These are phyloP conservation scores for Enteromius unitaeniatus DNA, from an alignment of 2,797 vertebrate species.

Conservation along the genomic window DNA sequence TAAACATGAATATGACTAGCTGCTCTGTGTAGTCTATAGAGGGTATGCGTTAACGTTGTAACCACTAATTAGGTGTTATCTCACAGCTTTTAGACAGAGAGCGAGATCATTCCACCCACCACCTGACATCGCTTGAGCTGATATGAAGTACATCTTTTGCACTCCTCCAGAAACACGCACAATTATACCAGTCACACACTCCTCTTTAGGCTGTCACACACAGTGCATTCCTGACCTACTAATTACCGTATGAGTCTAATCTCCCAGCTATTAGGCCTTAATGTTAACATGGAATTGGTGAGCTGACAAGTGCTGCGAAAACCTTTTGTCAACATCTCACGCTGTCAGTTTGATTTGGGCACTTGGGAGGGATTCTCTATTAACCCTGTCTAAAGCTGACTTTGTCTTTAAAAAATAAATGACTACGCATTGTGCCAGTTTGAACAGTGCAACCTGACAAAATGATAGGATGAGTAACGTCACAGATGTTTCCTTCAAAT, in stretches of 20 bases:
- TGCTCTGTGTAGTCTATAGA: slow-evolving; percentile 4
- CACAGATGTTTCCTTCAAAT: background rate
- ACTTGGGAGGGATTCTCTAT: background rate
- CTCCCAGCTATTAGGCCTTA: slow-evolving; percentile 11
- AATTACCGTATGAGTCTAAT: slow-evolving; percentile 4
- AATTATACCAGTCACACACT: slow-evolving; percentile 13
- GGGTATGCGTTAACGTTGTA: background rate
- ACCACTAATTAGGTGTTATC: slow-evolving; percentile 26
- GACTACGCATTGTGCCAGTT: background rate
- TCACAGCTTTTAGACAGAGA: slow-evolving; percentile 23
- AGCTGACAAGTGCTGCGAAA: background rate
- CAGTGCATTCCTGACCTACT: background rate
- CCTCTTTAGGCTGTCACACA: slow-evolving; percentile 11
- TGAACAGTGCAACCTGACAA: background rate
- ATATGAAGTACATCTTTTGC: slow-evolving; percentile 23
- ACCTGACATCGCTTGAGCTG: background rate
- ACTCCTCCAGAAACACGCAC: background rate
- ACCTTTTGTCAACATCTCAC: slow-evolving; percentile 7
- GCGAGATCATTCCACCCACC: slow-evolving; percentile 25
- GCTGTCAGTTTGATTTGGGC: background rate
- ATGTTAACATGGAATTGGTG: slow-evolving; percentile 1
- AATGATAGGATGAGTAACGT: background rate
- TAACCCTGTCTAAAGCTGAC: slow-evolving; percentile 9
- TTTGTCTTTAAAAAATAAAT: background rate
- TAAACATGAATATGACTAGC: background rate